These are phyloP conservation scores for Pseudois nayaur DNA, from an alignment of 2,113 vertebrate species.

Conservation along the genomic window DNA sequence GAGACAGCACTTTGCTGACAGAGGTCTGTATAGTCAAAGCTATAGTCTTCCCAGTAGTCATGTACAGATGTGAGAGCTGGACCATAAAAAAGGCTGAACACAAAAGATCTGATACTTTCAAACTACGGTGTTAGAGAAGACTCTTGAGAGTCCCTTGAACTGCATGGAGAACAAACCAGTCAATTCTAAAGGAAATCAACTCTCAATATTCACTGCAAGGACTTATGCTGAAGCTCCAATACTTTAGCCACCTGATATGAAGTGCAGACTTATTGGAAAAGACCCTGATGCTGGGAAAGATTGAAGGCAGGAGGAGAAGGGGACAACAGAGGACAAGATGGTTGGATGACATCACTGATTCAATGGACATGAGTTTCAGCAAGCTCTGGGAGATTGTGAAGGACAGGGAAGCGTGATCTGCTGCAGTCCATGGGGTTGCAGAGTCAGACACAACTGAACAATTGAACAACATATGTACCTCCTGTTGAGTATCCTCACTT, in stretches of 20 bases:
- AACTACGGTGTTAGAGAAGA: neutral
- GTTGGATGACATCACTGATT: neutral
- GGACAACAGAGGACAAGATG: neutral
- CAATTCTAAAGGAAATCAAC: neutral
- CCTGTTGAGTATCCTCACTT: neutral
- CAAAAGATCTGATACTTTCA: neutral
- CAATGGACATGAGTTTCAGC: neutral
- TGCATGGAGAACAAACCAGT: neutral
- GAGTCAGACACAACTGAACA: neutral
- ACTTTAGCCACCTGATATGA: neutral
- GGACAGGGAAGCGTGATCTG: neutral
- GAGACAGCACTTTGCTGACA: neutral
- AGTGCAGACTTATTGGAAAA: neutral
- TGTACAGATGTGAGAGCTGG: neutral
- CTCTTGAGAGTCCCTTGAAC: neutral
- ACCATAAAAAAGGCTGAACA: neutral
- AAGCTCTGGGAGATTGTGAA: neutral
- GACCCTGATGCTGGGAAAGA: neutral
- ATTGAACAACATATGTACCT: neutral
- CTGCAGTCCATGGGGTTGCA: neutral
- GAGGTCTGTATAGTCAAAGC: accelerated
- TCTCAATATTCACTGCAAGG: neutral
- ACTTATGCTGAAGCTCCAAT: neutral
- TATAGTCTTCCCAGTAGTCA: neutral
- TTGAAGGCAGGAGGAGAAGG: neutral